Percentiles rank a stretch among this genome's conserved stretches.
These are phyloP conservation scores for Hermaeophaga mercurialis DNA, from an alignment of 2,888 invertebrate species.

Conservation along the genomic window DNA sequence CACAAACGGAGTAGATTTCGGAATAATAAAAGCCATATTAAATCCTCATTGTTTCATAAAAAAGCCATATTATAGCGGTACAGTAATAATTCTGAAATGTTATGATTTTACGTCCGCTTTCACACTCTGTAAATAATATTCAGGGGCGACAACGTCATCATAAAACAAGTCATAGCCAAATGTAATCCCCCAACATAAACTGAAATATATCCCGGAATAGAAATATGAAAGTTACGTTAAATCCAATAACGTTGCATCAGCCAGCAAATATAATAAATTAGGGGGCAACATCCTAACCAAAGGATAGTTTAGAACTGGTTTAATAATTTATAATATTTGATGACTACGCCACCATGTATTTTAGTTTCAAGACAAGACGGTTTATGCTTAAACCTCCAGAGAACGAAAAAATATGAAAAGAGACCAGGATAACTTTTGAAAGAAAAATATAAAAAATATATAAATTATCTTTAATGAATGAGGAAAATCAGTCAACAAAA, in stretches of 20 bases:
- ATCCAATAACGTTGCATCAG: slow-evolving; percentile 24
- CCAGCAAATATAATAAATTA: slow-evolving; percentile 22
- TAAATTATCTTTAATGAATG: too few species aligned
- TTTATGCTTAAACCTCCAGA: too few species aligned
- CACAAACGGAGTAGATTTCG: too few species aligned
- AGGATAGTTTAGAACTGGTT: slow-evolving; percentile 9
- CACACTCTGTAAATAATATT: slow-evolving; percentile 22
- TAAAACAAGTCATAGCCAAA: slow-evolving; percentile 20
- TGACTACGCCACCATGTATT: too few species aligned
- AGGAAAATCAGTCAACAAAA: too few species aligned
- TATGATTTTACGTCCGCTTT: slow-evolving; percentile 22
- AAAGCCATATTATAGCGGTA: background rate
- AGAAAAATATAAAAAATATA: too few species aligned
- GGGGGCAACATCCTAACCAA: background rate
- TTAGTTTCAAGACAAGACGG: too few species aligned
- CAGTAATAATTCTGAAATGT: slow-evolving; percentile 17
- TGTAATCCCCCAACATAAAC: slow-evolving; percentile 18
- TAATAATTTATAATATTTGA: slow-evolving; percentile 15
- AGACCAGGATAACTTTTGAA: too few species aligned
- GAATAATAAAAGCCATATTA: too few species aligned
- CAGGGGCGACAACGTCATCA: slow-evolving; percentile 20
- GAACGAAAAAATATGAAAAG: too few species aligned
- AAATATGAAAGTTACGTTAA: slow-evolving; percentile 25
- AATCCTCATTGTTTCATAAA: too few species aligned
- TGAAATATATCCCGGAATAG: slow-evolving; percentile 12